Conservation (phyloP, 1,140 invertebrate species). For the Branchinecta lindahli region DNA sequence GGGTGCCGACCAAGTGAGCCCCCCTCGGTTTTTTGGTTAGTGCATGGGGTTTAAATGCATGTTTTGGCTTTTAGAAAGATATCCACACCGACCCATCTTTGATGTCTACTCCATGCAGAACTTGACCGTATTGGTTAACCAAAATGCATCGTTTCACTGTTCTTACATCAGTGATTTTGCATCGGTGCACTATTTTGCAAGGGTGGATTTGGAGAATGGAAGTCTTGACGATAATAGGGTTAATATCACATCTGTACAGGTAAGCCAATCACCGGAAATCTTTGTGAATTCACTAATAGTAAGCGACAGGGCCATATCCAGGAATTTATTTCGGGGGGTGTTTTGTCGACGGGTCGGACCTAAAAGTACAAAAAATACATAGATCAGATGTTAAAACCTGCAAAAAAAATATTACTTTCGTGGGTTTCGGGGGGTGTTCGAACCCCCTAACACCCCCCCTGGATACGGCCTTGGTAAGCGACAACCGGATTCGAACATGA, state of each 20-base stretch:
- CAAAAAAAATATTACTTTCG: no score
- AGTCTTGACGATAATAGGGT: neutral
- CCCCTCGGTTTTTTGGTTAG: neutral
- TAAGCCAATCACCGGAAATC: neutral
- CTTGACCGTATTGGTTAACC: neutral
- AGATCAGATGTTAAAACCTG: no score
- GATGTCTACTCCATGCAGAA: neutral
- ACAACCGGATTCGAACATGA: no score
- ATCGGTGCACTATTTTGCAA: neutral
- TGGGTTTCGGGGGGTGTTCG: no score
- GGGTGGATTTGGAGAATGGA: neutral
- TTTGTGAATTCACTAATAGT: no score
- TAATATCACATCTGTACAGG: conserved; percentile 6
- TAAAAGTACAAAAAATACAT: no score
- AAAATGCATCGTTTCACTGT: neutral
- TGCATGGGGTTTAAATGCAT: neutral
- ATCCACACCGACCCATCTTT: neutral
- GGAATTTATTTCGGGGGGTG: no score
- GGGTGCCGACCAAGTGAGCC: no score
- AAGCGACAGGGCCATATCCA: no score
- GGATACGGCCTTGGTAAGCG: no score
- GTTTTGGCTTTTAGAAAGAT: neutral
- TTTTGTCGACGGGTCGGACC: no score
- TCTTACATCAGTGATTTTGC: neutral
- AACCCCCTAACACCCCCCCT: no score